Percentiles rank a stretch among this genome's conserved stretches.
These are phyloP conservation scores for Hypothenemus hampei DNA, from an alignment of 1,140 invertebrate species.

Conservation along the genomic window DNA sequence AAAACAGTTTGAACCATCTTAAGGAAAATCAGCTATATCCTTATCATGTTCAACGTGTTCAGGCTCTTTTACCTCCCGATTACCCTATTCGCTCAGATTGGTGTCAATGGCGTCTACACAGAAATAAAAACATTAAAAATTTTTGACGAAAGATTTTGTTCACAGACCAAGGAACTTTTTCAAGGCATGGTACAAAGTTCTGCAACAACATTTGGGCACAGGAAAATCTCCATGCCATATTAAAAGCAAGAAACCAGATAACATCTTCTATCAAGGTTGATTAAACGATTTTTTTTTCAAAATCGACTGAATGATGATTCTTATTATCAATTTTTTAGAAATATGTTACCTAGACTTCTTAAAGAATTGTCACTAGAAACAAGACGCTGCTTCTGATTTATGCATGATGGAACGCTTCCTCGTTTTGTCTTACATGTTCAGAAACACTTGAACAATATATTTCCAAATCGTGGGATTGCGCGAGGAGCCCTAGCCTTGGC, in stretches of 20 bases:
- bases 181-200: too few relatives aligned
- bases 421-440: not conserved
- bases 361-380: too few relatives aligned
- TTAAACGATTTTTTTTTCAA: too few relatives aligned
- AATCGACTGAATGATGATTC: too few relatives aligned
- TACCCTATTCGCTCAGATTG: not conserved
- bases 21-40: not conserved
- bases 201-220: too few relatives aligned
- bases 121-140: not conserved
- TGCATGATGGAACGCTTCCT: not conserved
- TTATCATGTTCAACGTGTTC: not conserved
- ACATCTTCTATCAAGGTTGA: not conserved
- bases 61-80: not conserved
- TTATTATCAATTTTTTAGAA: too few relatives aligned
- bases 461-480: not conserved
- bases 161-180: not conserved
- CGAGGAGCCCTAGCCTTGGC: not conserved
- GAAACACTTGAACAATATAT: not conserved
- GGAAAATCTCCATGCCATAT: not conserved
- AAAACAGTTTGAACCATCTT: not conserved
- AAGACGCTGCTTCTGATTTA: too few relatives aligned
- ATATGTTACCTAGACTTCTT: too few relatives aligned
- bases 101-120: not conserved
- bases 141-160: not conserved
- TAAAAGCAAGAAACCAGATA: not conserved